Percentiles rank a stretch among this genome's conserved stretches.
Conservation (phyloP, 2,113 vertebrate species). For the Phaetusa simplex region DNA sequence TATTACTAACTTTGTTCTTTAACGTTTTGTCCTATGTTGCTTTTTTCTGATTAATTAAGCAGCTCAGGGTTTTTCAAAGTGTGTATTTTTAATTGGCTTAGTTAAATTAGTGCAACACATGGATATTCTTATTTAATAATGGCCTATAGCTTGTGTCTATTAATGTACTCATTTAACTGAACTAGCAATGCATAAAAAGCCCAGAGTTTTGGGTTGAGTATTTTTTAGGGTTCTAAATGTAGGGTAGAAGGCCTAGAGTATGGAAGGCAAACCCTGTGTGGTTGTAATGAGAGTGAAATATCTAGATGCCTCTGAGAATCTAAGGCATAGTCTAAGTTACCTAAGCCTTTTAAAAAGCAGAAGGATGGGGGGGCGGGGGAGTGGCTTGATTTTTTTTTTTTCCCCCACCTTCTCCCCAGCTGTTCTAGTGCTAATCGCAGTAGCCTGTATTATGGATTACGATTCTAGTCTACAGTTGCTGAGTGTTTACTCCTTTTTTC, state of each 20-base stretch:
- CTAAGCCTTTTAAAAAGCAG: background rate
- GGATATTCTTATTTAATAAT: slow-evolving; percentile 5
- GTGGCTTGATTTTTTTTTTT: background rate
- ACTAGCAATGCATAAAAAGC: background rate
- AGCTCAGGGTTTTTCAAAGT: background rate
- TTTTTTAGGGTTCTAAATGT: background rate
- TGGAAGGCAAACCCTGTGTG: accelerated
- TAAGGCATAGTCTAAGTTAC: background rate
- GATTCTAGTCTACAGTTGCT: background rate
- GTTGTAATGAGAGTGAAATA: background rate
- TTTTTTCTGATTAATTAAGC: background rate
- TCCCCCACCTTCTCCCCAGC: background rate
- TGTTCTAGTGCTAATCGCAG: background rate
- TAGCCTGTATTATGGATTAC: background rate
- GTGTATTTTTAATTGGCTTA: background rate
- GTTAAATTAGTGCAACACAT: background rate
- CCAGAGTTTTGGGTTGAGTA: background rate
- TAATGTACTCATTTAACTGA: background rate
- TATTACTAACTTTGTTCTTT: background rate
- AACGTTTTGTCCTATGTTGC: background rate
- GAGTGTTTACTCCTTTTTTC: background rate
- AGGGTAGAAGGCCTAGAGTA: background rate
- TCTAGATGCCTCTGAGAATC: background rate
- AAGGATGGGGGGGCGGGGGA: accelerated
- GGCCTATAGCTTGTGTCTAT: background rate